These are phyloP conservation scores for Cardinalis cardinalis DNA, from an alignment of 2,113 vertebrate species.

Conservation along the genomic window DNA sequence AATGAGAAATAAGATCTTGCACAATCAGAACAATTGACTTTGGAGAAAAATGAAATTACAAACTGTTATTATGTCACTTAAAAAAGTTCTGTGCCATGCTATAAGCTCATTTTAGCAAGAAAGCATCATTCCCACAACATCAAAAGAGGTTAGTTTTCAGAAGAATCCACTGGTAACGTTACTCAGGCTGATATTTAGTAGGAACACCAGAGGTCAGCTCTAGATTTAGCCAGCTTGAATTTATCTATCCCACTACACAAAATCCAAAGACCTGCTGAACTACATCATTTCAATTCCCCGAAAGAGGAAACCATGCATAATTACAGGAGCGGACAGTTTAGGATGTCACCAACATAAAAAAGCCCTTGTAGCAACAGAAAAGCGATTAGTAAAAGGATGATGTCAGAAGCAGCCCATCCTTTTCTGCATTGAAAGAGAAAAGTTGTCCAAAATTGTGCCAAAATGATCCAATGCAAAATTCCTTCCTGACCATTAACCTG, in stretches of 20 bases:
- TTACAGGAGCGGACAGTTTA: background rate
- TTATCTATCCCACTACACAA: background rate
- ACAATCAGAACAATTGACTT: constrained; percentile 7
- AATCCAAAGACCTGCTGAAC: background rate
- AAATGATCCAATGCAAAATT: constrained; percentile 12
- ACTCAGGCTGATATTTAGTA: background rate
- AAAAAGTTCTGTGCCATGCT: background rate
- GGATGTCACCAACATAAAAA: background rate
- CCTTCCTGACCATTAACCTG: background rate
- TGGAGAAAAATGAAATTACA: constrained; percentile 12
- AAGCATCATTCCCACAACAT: background rate
- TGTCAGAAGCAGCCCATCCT: constrained; percentile 6
- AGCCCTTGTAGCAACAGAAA: background rate
- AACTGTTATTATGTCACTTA: background rate
- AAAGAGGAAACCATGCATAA: background rate
- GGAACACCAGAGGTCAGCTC: background rate
- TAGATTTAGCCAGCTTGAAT: background rate
- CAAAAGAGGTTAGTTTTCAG: constrained; percentile 5
- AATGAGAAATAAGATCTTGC: constrained; percentile 27
- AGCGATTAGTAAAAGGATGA: background rate
- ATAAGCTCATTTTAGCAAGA: background rate
- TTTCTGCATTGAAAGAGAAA: background rate
- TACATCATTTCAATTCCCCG: background rate
- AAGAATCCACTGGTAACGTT: background rate
- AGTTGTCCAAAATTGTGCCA: constrained; percentile 1